Evolutionary conservation across 2,797 vertebrate species (phyloP), one percentile per base, ranked within the genome.

Genomic region (Varecia variegata): DNA sequence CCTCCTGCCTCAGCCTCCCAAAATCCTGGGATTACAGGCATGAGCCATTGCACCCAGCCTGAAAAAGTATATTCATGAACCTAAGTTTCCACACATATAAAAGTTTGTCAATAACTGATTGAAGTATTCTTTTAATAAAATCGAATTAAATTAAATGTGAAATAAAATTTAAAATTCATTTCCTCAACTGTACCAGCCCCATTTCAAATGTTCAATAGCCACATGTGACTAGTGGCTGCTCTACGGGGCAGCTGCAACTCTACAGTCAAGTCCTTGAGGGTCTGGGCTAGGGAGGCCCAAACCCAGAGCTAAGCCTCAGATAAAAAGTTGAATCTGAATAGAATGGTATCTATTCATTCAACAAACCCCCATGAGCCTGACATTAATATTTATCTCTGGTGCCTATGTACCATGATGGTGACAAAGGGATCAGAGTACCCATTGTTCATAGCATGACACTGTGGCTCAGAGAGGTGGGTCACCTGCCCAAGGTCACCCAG

Each of bases 71-170:
- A 79, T 40, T 89, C n/a, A 87, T 13, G 21, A 88, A 92, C 58
- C 40, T 88, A 84, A 96, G 30, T 96, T 91, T 43, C 68, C 20
- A 88, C 76, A 90, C n/a, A 83, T 54, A 17, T 25, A 86, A 32
- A 88, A 30, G 27, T 80, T 65, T 93, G 86, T 96, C 54, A 40
- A 47, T 43, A 88, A 94, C 23, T 35, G 18, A 43, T 65, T 45
- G 25, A 32, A 89, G 23, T 67, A 18, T 93, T 83, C 45, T 65
- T 90, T 79, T 87, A 58, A 47, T 80, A 74, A 87, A 91, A 67
- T 62, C 56, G 88, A 95, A 56, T 97, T 23, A 88, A 84, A 90
- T 89, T n/a, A 84, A 89, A 74, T 38, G 60, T 58, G 74, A 56
- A 56, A 86, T 80, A 62, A 83, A 81, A 52, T 76, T 32, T 76